Evolutionary conservation across 2,113 vertebrate genomes (phyloP).

Genomic region (Catharus fuscescens): DNA sequence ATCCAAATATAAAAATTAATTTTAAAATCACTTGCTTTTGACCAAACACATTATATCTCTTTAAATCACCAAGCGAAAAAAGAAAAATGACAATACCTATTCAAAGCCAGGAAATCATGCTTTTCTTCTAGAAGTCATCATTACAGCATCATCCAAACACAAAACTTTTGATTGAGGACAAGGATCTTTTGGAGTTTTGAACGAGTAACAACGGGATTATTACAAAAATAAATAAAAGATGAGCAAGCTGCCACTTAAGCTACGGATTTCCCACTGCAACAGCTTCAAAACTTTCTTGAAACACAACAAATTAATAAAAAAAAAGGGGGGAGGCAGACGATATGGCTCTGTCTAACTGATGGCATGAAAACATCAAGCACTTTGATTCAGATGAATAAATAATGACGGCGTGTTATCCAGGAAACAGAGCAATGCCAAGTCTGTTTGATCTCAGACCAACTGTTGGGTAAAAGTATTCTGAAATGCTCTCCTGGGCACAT

Average conservation of each 20-base stretch:
- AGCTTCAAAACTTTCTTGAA: slow-evolving; percentile 54
- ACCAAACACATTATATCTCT: neutral
- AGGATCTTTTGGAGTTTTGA: neutral
- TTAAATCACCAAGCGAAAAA: neutral
- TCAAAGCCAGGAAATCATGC: neutral
- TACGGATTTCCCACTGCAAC: slow-evolving; percentile 37
- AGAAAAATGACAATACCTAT: neutral
- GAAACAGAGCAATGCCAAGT: slow-evolving; percentile 44
- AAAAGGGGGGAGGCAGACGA: neutral
- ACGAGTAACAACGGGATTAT: neutral
- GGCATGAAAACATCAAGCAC: slow-evolving; percentile 58
- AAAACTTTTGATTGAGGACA: neutral
- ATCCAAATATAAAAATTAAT: neutral
- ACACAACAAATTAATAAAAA: slow-evolving; percentile 23
- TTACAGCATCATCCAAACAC: neutral
- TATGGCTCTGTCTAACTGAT: slow-evolving; percentile 40
- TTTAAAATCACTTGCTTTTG: neutral
- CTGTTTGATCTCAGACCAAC: slow-evolving; percentile 67
- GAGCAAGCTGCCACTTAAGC: slow-evolving; percentile 44
- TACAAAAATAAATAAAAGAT: slow-evolving; percentile 58
- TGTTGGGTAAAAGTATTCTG: slow-evolving; percentile 60
- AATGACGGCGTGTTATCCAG: slow-evolving; percentile 64
- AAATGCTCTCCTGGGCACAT: slow-evolving; percentile 17
- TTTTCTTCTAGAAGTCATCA: neutral
- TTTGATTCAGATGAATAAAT: slow-evolving; percentile 66